These are phyloP conservation scores for Lipophrys pholis DNA, from an alignment of 2,113 vertebrate species.

Conservation along the genomic window DNA sequence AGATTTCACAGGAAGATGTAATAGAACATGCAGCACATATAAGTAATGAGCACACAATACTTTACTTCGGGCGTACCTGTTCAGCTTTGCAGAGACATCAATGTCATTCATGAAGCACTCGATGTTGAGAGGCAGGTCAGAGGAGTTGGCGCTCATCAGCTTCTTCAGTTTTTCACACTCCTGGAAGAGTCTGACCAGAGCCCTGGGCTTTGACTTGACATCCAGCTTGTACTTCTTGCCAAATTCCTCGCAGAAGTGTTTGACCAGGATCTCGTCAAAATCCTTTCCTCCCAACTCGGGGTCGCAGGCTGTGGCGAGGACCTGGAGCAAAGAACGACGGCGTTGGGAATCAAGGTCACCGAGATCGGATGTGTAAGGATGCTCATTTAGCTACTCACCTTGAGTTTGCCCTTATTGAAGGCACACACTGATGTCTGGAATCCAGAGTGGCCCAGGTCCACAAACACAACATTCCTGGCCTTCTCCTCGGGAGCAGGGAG, in stretches of 20 bases:
- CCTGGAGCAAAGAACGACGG: constrained; percentile 75
- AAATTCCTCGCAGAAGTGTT: constrained; percentile 95
- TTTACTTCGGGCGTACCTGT: constrained; percentile 83
- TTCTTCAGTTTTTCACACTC: constrained; percentile 98
- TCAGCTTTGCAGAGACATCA: constrained; percentile 92
- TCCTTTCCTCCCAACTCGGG: constrained; percentile 93
- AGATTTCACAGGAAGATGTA: not conserved
- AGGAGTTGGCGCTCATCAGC: constrained; percentile 97
- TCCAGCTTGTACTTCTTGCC: constrained; percentile 96
- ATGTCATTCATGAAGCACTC: constrained; percentile 99
- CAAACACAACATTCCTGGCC: constrained; percentile 95
- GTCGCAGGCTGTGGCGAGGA: constrained; percentile 93
- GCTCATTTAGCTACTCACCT: constrained; percentile 81
- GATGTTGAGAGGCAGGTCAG: constrained; percentile 95
- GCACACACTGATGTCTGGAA: constrained; percentile 97
- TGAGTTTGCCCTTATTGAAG: constrained; percentile 98
- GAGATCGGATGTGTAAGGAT: not conserved
- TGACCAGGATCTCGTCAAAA: constrained; percentile 93
- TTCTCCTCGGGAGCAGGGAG: constrained; percentile 95
- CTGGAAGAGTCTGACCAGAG: constrained; percentile 93
- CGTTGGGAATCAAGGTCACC: too few species aligned
- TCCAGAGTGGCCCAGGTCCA: constrained; percentile 96
- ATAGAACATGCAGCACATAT: not conserved
- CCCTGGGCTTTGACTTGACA: constrained; percentile 92
- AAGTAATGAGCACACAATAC: not conserved